Evolutionary conservation across 2,888 invertebrate genomes (phyloP), one percentile per base, ranked within the genome.

Genomic region (Spodoptera littoralis): DNA sequence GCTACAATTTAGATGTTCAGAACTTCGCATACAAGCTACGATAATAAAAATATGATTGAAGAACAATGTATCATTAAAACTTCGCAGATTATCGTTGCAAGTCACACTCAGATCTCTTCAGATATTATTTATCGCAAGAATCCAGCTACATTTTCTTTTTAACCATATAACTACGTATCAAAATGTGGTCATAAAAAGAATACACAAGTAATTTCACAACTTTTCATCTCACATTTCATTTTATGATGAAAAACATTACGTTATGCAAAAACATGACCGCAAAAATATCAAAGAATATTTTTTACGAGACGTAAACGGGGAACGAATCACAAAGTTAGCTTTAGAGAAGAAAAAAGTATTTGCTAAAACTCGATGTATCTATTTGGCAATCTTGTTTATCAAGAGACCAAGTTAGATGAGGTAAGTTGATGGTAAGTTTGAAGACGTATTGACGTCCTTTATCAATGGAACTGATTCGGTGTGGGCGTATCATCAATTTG

Each of bases 341-440:
- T 64, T 5, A 12, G 4, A 41, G 58, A 69, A 51, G 45, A 49
- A 68, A 60, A 65, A 59, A 53, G 47, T 52, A 5, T 60, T 62
- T 56, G 18, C 36, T 1, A 4, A 57, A 41, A 65, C 24, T 54
- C 22, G 9, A 55, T 71, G 30, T 30, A 48, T 24, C 44, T 65
- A 70, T 63, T 56, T 49, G 24, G 30, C 48, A 51, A 58, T 49
- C 27, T 18, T 24, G 43, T 49, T 41, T 41, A 68, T 58, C 42
- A 42, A 24, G 12, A 45, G 36, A 56, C 58, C 4, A 67, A 76
- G 64, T 76, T 72, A 65, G 72, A 77, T 66, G 60, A 61, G 76
- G 60, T 65, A 72, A 74, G 60, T 76, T 66, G 11, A 30, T 50
- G 22, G 13, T 36, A 30, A 55, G 43, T 49, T 54, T 45, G 36